phyloP scores from a whole-genome alignment of 2,888 invertebrate genomes.

The Zele albiditarsus region DNA sequence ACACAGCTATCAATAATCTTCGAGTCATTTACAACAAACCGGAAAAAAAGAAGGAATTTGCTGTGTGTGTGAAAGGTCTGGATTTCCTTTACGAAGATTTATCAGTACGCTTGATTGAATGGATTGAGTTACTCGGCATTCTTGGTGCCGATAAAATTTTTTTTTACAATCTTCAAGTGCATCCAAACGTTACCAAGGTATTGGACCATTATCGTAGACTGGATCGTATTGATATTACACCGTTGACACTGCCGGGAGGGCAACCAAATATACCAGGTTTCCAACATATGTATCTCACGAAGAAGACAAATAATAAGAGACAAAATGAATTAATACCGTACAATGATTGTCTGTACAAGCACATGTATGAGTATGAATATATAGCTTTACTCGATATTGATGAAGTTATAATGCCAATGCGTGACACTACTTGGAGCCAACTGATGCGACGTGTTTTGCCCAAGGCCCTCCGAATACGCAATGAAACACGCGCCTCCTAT shows the following conservation, averaged over 20 bases:
- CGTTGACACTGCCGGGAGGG: conserved; percentile 89
- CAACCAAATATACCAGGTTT: conserved; percentile 92
- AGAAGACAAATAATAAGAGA: conserved; percentile 93
- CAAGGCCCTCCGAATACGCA: conserved; percentile 80
- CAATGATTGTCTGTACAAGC: conserved; percentile 95
- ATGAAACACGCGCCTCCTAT: conserved; percentile 83
- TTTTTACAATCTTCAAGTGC: conserved; percentile 84
- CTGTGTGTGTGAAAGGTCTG: conserved; percentile 94
- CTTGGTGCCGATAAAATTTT: conserved; percentile 94
- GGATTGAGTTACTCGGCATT: conserved; percentile 91
- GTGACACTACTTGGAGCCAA: conserved; percentile 82
- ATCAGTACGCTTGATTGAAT: conserved; percentile 91
- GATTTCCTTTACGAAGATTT: conserved; percentile 94
- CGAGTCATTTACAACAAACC: conserved; percentile 88
- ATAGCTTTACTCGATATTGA: conserved; percentile 94
- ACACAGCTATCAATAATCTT: conserved; percentile 89
- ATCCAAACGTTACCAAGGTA: conserved; percentile 92
- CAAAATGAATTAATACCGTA: conserved; percentile 97
- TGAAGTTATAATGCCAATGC: conserved; percentile 94
- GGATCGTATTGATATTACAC: conserved; percentile 84
- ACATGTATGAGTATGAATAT: conserved; percentile 91
- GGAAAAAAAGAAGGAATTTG: conserved; percentile 83
- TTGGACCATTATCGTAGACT: conserved; percentile 78
- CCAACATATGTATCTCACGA: conserved; percentile 90
- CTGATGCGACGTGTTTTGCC: conserved; percentile 83